Percentiles rank a stretch among this genome's conserved stretches.
These are phyloP conservation scores for Molossus alvarezi DNA, from an alignment of 2,797 vertebrate species.

Conservation along the genomic window DNA sequence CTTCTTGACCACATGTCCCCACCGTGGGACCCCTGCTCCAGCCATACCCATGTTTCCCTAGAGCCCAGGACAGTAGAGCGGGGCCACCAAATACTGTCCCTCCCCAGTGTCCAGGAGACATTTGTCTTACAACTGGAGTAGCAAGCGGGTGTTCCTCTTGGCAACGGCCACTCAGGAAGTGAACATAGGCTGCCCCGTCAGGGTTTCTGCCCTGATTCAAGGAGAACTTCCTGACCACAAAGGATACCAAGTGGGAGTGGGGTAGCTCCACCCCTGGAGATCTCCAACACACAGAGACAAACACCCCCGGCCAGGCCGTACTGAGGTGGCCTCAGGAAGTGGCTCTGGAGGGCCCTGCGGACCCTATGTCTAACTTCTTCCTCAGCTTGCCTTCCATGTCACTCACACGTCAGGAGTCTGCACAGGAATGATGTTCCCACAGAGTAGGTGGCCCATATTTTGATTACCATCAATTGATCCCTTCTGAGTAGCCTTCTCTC, in stretches of 20 bases:
- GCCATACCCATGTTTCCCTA: neutral
- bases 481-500: neutral
- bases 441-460: neutral
- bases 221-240: constrained; percentile 80
- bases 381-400: neutral
- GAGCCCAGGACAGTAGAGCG: neutral
- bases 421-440: neutral
- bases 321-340: neutral
- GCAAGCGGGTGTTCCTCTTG: neutral
- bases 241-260: neutral
- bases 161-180: constrained; percentile 70
- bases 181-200: constrained; percentile 71
- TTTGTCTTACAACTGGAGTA: neutral
- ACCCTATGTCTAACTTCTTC: neutral
- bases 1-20: neutral
- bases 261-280: constrained; percentile 76
- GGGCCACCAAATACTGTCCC: neutral
- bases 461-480: neutral
- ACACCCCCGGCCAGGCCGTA: neutral
- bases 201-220: constrained; percentile 73
- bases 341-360: neutral
- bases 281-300: constrained; percentile 79
- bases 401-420: neutral
- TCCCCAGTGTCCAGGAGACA: neutral
- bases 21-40: neutral